Evolutionary conservation across 92 coral and sea anemone genomes (phyloP).

Genomic region (Parazoanthus swiftii): DNA sequence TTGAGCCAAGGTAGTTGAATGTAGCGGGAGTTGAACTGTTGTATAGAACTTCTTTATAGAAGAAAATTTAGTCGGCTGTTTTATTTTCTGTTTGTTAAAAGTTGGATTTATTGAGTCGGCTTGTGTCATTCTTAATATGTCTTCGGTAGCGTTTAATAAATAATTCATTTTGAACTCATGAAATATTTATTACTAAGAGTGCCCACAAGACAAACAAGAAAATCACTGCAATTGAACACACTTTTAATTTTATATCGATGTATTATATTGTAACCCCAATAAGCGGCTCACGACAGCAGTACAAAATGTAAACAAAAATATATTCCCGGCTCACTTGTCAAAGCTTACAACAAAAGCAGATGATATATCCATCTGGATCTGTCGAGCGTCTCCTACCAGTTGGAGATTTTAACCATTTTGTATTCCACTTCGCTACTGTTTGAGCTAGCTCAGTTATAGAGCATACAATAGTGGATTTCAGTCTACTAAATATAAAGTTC

Average conservation of each 20-base stretch:
- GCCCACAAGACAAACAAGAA: slow-evolving; percentile 3
- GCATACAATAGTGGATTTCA: neutral
- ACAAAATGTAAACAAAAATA: neutral
- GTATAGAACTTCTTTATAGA: neutral
- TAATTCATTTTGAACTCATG: neutral
- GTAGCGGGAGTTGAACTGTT: neutral
- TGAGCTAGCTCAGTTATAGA: neutral
- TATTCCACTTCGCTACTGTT: neutral
- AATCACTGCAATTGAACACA: neutral
- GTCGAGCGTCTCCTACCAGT: neutral
- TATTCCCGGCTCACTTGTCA: neutral
- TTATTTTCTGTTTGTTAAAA: neutral
- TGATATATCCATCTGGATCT: too few species aligned
- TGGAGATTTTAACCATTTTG: neutral
- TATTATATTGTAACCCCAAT: neutral
- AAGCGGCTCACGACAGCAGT: neutral
- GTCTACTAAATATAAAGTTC: neutral
- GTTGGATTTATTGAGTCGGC: neutral
- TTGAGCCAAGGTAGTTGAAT: neutral
- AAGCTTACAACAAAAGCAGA: neutral
- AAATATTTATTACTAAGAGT: neutral
- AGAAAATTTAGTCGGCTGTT: neutral
- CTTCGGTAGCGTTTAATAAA: neutral
- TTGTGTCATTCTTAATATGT: neutral
- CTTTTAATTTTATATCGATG: too few species aligned